These are phyloP conservation scores for Crematogaster levior DNA, from an alignment of 2,888 invertebrate species.

Conservation along the genomic window DNA sequence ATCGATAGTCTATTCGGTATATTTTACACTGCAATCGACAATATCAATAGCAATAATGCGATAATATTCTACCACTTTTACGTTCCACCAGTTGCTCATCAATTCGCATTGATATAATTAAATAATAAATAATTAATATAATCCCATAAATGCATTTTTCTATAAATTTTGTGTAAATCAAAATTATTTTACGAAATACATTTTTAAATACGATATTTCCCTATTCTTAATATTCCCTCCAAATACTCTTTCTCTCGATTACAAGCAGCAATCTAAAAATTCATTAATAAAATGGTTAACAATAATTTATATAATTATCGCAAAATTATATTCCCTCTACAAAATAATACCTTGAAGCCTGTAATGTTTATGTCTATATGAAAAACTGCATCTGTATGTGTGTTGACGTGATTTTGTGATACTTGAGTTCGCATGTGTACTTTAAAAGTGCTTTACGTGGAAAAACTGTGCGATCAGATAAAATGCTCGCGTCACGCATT, in stretches of 20 bases:
- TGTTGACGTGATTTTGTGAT: neutral
- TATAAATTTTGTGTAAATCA: neutral
- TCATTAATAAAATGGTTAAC: neutral
- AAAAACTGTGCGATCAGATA: constrained; percentile 17
- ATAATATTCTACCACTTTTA: constrained; percentile 21
- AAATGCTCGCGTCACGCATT: constrained; percentile 50
- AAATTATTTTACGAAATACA: neutral
- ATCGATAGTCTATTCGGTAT: constrained; percentile 44
- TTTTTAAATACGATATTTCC: neutral
- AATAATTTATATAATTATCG: neutral
- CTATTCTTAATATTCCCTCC: neutral
- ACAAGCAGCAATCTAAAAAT: neutral
- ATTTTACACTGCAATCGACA: constrained; percentile 1
- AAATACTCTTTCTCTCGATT: neutral
- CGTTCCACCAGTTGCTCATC: constrained; percentile 18
- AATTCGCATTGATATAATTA: neutral
- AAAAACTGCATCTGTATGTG: neutral
- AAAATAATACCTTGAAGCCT: neutral
- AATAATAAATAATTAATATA: too few species aligned
- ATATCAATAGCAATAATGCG: neutral
- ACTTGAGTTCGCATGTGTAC: neutral
- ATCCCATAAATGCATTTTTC: neutral
- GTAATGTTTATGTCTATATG: neutral
- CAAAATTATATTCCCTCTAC: neutral
- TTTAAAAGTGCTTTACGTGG: neutral